Percentiles rank a stretch among this genome's conserved stretches.
Conservation (phyloP, 1,140 invertebrate species). For the Zaprionus davidi region DNA sequence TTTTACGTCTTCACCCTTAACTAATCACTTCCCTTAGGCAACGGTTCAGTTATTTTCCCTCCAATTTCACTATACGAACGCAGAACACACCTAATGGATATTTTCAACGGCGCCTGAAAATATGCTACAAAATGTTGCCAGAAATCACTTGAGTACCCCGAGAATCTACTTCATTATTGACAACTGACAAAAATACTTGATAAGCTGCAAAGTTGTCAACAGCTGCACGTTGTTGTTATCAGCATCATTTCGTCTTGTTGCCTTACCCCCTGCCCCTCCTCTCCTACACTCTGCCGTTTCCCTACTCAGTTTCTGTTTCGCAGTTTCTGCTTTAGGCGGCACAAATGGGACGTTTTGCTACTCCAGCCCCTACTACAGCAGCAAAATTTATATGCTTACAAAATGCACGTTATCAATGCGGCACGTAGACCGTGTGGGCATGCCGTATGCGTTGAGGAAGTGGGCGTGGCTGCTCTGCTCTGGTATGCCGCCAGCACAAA, state of each 20-base stretch:
- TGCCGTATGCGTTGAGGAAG: conserved; percentile 14
- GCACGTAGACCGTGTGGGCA: conserved; percentile 29
- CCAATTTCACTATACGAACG: not conserved
- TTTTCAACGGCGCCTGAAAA: conserved; percentile 20
- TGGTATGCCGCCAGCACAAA: conserved; percentile 51
- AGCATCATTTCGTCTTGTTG: conserved; percentile 19
- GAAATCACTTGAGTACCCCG: conserved; percentile 10
- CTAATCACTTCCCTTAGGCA: not conserved
- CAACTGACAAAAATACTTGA: conserved; percentile 42
- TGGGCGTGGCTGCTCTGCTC: conserved; percentile 35
- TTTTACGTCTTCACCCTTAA: not conserved
- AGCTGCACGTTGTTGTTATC: conserved; percentile 43
- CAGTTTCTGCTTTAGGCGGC: conserved; percentile 3
- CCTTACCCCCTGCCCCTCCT: not conserved
- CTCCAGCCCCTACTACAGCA: not conserved
- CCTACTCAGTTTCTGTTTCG: conserved; percentile 1
- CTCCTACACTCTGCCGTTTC: not conserved
- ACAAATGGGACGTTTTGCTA: not conserved
- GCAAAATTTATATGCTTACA: conserved; percentile 38
- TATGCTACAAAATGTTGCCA: conserved; percentile 33
- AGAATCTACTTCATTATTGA: conserved; percentile 37
- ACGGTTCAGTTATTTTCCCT: conserved; percentile 15
- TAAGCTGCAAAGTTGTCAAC: conserved; percentile 47
- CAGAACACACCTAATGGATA: not conserved
- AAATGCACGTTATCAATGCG: conserved; percentile 51